Evolutionary conservation across 2,113 vertebrate species (phyloP), one percentile per base, ranked within the genome.

Genomic region (Hippocampus zosterae): DNA sequence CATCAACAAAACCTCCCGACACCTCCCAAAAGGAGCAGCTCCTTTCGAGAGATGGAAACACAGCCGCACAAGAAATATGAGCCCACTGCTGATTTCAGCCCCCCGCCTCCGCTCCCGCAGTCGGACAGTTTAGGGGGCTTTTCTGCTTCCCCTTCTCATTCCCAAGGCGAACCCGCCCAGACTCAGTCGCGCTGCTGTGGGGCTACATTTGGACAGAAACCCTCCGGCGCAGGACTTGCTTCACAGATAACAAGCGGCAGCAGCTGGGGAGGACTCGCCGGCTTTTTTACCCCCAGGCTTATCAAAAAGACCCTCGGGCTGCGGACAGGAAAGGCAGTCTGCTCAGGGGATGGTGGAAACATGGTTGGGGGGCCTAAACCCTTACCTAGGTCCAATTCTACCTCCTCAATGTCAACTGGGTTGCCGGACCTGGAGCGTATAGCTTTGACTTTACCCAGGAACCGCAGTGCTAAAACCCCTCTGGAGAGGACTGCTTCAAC

Each of bases 291-390:
- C 1, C 97, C 97, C 5, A 95, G 97, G 67, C 94, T 99, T 83
- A 98, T 99, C 87, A 99, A 99, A 93, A 98, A 95, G 92, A 98
- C 97, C 1, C 87, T 99, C 81, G 97, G 96, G 65, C 90, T 99
- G 75, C 91, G 95, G 89, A 93, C 95, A 50, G 96, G 97, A 75
- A 98, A 97, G 87, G 88, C 94, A 0, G 13, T 93, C 56, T 92
- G 92, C 75, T 86, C 83, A 66, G 97, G 98, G 67, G 97, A 96
- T 69, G 76, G 80, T 40, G 82, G 76, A 27, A 78, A 73, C 65
- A 50, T 86, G 72, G 79, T 80, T 37, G 83, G 88, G 25, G 90
- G 85, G 56, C 86, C 93, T 75, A 98, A 97, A 87, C 95, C 97
- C 83, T 98, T 99, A 77, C 96, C 97, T 66, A 91, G 97, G 88